phyloP scores from a whole-genome alignment of 2,797 vertebrate genomes.

The Mareca penelope region DNA sequence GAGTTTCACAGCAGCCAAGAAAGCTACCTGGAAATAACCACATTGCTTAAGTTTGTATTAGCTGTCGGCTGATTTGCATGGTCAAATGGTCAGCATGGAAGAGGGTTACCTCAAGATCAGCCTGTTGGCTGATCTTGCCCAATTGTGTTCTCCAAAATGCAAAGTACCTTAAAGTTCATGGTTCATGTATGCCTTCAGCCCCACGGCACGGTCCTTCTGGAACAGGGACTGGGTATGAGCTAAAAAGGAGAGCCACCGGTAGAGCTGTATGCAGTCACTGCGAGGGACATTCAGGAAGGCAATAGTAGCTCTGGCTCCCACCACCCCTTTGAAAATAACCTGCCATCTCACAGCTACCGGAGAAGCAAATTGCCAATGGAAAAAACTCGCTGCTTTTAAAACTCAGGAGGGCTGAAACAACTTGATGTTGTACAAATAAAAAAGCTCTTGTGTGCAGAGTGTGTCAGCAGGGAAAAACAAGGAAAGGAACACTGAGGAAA shows the following conservation, averaged over 20 bases:
- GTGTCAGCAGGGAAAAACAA: not conserved
- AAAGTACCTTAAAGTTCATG: not conserved
- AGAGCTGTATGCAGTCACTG: not conserved
- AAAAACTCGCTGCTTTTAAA: not conserved
- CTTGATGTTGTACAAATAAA: not conserved
- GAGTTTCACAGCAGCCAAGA: not conserved
- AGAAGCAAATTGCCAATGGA: not conserved
- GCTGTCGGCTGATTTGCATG: not conserved
- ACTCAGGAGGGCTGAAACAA: not conserved
- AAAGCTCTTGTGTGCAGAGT: not conserved
- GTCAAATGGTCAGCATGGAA: not conserved
- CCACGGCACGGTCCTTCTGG: not conserved
- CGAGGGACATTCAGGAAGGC: not conserved
- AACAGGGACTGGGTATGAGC: not conserved
- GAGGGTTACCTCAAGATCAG: not conserved
- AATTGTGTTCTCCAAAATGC: not conserved
- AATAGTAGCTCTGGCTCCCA: not conserved
- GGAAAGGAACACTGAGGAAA: not conserved
- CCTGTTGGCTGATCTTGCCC: not conserved
- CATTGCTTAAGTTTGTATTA: not conserved
- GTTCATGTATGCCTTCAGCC: not conserved
- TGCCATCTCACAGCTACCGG: not conserved
- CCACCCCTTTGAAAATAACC: not conserved
- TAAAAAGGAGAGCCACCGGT: not conserved
- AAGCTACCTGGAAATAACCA: not conserved